phyloP scores from a whole-genome alignment of 2,888 invertebrate species.

The Xylophagus ater region DNA sequence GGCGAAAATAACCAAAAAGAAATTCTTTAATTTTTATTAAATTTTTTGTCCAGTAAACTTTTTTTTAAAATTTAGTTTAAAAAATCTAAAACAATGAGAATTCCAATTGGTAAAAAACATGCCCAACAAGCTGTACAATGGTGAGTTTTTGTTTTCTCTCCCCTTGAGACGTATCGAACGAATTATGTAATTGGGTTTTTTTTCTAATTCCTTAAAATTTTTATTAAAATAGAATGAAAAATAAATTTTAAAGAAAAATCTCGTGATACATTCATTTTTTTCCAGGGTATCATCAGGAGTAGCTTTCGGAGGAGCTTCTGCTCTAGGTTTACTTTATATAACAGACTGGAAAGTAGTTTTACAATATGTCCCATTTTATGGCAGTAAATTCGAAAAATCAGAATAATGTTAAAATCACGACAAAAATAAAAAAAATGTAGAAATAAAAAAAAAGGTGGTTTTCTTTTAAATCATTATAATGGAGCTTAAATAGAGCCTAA shows the following conservation, averaged over 20 bases:
- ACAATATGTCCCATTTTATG: constrained; percentile 63
- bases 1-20: constrained; percentile 1
- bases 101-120: constrained; percentile 50
- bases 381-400: constrained; percentile 53
- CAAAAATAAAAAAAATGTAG: too few species aligned
- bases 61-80: too few species aligned
- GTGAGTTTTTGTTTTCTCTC: constrained; percentile 28
- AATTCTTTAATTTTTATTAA: too few species aligned
- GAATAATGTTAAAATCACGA: too few species aligned
- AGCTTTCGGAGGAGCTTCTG: constrained; percentile 55
- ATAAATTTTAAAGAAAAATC: background rate
- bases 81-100: constrained; percentile 24
- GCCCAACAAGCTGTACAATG: constrained; percentile 44
- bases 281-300: constrained; percentile 48
- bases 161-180: too few species aligned
- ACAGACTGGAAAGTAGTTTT: constrained; percentile 71
- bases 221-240: background rate
- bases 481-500: too few species aligned
- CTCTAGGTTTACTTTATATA: constrained; percentile 51
- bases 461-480: too few species aligned
- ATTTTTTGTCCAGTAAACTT: too few species aligned
- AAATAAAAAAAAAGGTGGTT: too few species aligned
- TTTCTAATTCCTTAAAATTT: background rate
- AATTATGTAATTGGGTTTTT: background rate
- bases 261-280: constrained; percentile 14